Evolutionary conservation across 2,113 vertebrate species (phyloP).

Genomic region (Amazona guildingii): DNA sequence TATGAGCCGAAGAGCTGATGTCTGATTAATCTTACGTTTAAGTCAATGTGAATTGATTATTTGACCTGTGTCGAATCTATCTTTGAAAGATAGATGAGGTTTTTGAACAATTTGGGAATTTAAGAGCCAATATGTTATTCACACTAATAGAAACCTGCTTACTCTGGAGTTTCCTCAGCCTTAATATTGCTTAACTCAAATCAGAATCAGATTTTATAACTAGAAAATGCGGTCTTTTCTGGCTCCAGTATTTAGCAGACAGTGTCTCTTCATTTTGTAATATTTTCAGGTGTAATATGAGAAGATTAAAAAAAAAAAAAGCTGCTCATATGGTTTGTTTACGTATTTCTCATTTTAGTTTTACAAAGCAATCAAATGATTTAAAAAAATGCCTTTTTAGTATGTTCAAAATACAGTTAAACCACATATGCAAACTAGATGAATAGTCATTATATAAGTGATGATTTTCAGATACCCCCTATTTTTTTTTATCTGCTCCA

Average conservation of each 20-base stretch:
- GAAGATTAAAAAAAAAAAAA: not conserved
- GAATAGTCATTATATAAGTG: not conserved
- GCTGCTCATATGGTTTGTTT: not conserved
- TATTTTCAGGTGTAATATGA: not conserved
- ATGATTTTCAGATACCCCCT: not conserved
- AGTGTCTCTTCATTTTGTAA: not conserved
- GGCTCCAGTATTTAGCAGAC: not conserved
- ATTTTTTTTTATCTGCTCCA: not conserved
- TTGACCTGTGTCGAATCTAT: not conserved
- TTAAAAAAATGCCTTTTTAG: not conserved
- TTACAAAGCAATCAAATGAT: not conserved
- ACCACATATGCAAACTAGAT: not conserved
- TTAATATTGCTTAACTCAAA: not conserved
- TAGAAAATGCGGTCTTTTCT: not conserved
- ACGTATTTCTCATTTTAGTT: not conserved
- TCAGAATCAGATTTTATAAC: not conserved
- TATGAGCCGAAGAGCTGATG: not conserved
- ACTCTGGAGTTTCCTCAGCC: not conserved
- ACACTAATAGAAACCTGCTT: not conserved
- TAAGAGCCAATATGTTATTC: not conserved
- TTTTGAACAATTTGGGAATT: not conserved
- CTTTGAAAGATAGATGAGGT: not conserved
- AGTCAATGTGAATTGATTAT: not conserved
- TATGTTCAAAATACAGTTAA: not conserved
- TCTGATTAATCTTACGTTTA: not conserved